Conservation (phyloP, 2,113 vertebrate genomes). For the Smithornis capensis region DNA sequence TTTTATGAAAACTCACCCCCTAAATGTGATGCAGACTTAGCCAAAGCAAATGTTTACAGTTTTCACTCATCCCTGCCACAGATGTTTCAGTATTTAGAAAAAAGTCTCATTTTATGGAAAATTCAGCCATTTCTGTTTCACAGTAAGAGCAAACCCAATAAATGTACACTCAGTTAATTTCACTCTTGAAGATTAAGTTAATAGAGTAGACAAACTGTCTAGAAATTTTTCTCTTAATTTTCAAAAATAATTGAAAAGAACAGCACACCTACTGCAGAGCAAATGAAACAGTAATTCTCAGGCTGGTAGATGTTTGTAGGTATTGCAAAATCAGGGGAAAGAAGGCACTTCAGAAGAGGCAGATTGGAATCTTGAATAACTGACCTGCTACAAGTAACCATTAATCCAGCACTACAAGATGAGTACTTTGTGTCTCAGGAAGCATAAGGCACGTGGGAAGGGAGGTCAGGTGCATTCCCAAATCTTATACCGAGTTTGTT, state of each 20-base stretch:
- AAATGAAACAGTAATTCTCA: slow-evolving; percentile 14
- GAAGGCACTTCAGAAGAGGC: not conserved
- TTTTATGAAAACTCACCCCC: not conserved
- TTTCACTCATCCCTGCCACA: not conserved
- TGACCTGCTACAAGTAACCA: not conserved
- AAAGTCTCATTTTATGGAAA: slow-evolving; percentile 58
- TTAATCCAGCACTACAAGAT: not conserved
- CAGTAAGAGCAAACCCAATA: slow-evolving; percentile 46
- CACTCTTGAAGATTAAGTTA: slow-evolving; percentile 56
- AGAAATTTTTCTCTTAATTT: slow-evolving; percentile 39
- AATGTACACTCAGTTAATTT: slow-evolving; percentile 53
- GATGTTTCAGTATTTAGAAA: slow-evolving; percentile 64
- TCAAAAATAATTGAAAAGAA: slow-evolving; percentile 19
- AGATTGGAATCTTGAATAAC: not conserved
- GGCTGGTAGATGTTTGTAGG: not conserved
- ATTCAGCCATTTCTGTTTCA: slow-evolving; percentile 63
- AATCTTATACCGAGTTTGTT: not conserved
- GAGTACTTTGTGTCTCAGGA: not conserved
- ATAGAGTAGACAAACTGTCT: slow-evolving; percentile 50
- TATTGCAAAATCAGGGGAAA: not conserved
- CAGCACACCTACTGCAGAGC: not conserved
- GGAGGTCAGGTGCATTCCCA: not conserved
- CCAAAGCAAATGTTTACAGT: slow-evolving; percentile 21
- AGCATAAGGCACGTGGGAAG: not conserved
- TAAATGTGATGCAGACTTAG: not conserved